These are phyloP conservation scores for Anguilla japonica DNA, from an alignment of 2,113 vertebrate species.

Conservation along the genomic window DNA sequence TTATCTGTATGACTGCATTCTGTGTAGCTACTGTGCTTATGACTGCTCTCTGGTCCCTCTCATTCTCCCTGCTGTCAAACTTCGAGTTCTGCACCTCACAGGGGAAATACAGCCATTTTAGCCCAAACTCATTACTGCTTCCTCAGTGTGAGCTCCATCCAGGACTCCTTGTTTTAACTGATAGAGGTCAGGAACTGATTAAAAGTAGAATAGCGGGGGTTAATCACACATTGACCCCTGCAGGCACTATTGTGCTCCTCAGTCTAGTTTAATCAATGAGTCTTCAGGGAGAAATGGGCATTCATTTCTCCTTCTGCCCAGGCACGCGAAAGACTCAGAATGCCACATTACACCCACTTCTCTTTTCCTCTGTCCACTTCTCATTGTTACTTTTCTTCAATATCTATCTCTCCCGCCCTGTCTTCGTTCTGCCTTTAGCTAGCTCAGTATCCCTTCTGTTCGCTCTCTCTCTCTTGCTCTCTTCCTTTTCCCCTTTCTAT, in stretches of 20 bases:
- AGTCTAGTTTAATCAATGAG: slow-evolving; percentile 61
- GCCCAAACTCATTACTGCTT: slow-evolving; percentile 52
- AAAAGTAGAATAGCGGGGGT: slow-evolving; percentile 58
- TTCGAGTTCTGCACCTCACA: slow-evolving; percentile 22
- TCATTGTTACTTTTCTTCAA: slow-evolving; percentile 7
- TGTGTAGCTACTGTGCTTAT: not conserved
- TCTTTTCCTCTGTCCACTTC: not conserved
- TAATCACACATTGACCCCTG: slow-evolving; percentile 64
- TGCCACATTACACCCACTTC: not conserved
- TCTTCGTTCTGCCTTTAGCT: not conserved
- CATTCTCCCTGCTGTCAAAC: not conserved
- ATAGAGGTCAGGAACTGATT: slow-evolving; percentile 62
- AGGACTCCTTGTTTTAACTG: slow-evolving; percentile 53
- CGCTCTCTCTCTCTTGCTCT: not conserved
- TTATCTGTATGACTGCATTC: not conserved
- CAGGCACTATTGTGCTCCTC: slow-evolving; percentile 50
- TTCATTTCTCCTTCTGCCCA: not conserved
- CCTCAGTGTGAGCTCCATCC: slow-evolving; percentile 36
- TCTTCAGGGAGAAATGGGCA: slow-evolving; percentile 31
- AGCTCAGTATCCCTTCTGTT: not conserved
- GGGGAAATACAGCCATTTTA: slow-evolving; percentile 49
- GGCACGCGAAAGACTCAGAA: not conserved
- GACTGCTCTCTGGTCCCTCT: not conserved
- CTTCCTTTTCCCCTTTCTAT: not conserved
- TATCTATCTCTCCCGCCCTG: slow-evolving; percentile 10